Percentiles rank a stretch among this genome's conserved stretches.
Evolutionary conservation across 2,797 vertebrate genomes (phyloP).

Genomic region (Ceryle rudis): DNA sequence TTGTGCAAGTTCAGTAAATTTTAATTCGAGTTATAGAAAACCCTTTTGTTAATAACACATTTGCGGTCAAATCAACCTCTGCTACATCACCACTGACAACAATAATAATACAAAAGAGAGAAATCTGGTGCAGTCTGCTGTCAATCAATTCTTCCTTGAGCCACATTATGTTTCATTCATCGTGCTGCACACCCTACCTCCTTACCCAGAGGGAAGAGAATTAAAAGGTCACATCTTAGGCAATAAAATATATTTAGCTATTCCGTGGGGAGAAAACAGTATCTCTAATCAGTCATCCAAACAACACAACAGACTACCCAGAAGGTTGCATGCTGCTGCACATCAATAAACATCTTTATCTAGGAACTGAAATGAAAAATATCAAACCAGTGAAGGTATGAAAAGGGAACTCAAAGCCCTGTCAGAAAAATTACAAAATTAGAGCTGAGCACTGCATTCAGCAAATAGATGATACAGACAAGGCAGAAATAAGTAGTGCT

Average conservation of each 20-base stretch:
- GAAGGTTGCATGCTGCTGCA: constrained; percentile 5
- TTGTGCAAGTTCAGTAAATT: background rate
- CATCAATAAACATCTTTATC: constrained; percentile 51
- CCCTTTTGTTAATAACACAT: background rate
- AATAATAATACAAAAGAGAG: background rate
- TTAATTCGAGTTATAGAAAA: background rate
- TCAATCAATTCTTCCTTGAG: constrained; percentile 32
- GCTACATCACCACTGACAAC: background rate
- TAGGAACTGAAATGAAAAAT: constrained; percentile 55
- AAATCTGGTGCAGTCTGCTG: background rate
- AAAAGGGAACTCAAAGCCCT: constrained; percentile 34
- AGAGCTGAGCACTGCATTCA: constrained; percentile 51
- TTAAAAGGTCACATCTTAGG: constrained; percentile 61
- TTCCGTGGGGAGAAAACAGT: constrained; percentile 8
- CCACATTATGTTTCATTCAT: constrained; percentile 25
- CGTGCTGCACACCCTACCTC: background rate
- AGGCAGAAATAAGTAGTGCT: constrained; percentile 42
- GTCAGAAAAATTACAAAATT: constrained; percentile 60
- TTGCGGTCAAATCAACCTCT: background rate
- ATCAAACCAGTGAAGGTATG: constrained; percentile 42
- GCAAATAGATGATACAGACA: background rate
- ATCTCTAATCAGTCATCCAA: constrained; percentile 52
- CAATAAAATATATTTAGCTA: constrained; percentile 56
- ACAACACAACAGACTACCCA: constrained; percentile 17
- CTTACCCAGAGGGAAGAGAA: constrained; percentile 37